Base-by-base conservation (phyloP, 1,140 invertebrate genomes). In the Drosophila obscura region DNA sequence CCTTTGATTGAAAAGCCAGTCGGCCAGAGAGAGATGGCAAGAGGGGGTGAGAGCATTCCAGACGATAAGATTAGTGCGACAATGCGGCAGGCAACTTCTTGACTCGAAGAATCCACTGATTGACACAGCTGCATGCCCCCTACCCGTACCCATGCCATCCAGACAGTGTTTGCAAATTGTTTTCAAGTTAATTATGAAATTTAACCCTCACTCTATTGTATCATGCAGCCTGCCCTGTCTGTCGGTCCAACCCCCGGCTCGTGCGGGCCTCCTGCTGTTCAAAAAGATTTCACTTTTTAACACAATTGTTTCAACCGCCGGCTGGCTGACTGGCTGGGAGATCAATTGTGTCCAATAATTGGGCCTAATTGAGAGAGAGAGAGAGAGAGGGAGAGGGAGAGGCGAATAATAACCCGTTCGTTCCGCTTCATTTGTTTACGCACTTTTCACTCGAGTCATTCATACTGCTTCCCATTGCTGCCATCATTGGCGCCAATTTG, bases 271-370 rank as follows among this genome's bases (percentile, higher is more conserved):
- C 72, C 72, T 72, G 72, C 72, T 75, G 72, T 6, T 41, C 9
- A 65, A 59, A 74, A 50, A 72, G 66, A 71, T 77, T 76, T 65
- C 45, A 19, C 52, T 82, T 63, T 77, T 56, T 45, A 64, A 62
- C 11, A 61, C 56, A 64, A 50, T 41, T 57, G 39, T 51, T 65
- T 35, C 51, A 63, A 66, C 52, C 69, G 62, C 60, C 77, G 78
- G 57, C 56, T 71, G 35, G 35, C 31, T 28, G 26, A 5, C 26
- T 35, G 31, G 9, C 35, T 39, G 35, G 11, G 35, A 39, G 35
- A 77, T 75, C 80, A 76, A 78, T 73, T 82, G 83, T 66, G 83
- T 82, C 83, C 35, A 67, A 88, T 87, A 87, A 88, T 87, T 88
- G 82, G 67, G 65, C 71, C 80, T 88, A 87, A 87, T 87, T 87